Percentiles rank a stretch among this genome's conserved stretches.
Evolutionary conservation across 2,888 invertebrate genomes (phyloP).

Genomic region (Dicyrtoma fusca): DNA sequence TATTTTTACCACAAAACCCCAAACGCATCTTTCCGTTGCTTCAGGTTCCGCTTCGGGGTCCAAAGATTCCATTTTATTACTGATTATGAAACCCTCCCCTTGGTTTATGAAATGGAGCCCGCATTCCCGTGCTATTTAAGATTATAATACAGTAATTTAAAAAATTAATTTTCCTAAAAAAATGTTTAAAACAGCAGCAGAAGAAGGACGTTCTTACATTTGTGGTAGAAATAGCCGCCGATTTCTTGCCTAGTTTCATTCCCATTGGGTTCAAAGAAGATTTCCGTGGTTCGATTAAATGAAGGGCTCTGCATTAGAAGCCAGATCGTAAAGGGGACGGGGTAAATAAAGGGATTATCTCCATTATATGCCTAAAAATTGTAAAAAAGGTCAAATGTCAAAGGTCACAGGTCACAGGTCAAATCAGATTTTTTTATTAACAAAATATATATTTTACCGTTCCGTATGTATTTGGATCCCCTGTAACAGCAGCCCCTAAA

Average conservation of each 20-base stretch:
- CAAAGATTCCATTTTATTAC: slow-evolving; percentile 38
- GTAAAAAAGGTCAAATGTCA: background rate
- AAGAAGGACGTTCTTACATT: too few relatives aligned
- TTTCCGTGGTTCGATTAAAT: slow-evolving; percentile 40
- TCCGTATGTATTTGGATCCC: too few relatives aligned
- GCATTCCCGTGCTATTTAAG: slow-evolving; percentile 45
- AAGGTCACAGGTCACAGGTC: background rate
- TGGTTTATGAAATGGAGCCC: slow-evolving; percentile 53
- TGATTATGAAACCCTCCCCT: slow-evolving; percentile 51
- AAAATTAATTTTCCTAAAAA: background rate
- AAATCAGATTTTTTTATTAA: too few relatives aligned
- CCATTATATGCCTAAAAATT: slow-evolving; percentile 48
- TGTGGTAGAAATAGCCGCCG: slow-evolving; percentile 46
- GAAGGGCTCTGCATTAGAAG: slow-evolving; percentile 44
- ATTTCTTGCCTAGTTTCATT: slow-evolving; percentile 37
- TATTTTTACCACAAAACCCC: slow-evolving; percentile 51
- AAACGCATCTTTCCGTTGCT: slow-evolving; percentile 44
- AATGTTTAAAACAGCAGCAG: too few relatives aligned
- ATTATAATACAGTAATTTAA: background rate
- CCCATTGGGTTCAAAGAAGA: slow-evolving; percentile 47
- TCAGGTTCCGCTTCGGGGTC: slow-evolving; percentile 23
- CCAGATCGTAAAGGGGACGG: slow-evolving; percentile 51
- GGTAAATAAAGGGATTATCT: slow-evolving; percentile 52
- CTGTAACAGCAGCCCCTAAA: too few relatives aligned
- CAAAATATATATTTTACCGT: too few relatives aligned